Conservation (phyloP, 2,797 vertebrate genomes). For the Threskiornis aethiopicus region DNA sequence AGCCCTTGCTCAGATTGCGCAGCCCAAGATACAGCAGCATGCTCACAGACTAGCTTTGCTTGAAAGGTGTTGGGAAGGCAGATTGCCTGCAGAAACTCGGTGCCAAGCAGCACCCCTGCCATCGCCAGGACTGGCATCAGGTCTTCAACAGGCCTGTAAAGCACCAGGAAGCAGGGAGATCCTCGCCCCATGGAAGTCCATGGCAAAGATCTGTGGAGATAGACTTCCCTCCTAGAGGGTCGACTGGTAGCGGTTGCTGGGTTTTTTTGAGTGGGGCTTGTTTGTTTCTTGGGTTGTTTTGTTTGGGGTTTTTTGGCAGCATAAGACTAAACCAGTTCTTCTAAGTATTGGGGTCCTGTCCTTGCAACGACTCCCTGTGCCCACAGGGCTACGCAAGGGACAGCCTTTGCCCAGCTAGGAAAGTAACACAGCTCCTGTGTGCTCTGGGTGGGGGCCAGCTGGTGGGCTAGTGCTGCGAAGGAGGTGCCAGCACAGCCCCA, state of each 20-base stretch:
- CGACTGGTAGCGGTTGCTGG: neutral
- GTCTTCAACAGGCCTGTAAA: neutral
- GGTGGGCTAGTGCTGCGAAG: neutral
- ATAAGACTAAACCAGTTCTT: neutral
- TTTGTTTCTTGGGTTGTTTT: neutral
- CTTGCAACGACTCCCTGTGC: accelerated
- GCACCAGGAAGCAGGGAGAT: neutral
- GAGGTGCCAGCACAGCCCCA: neutral
- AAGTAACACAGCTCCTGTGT: neutral
- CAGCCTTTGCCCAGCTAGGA: neutral
- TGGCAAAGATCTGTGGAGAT: neutral
- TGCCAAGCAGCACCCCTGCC: neutral
- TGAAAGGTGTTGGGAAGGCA: neutral
- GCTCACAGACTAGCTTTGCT: neutral
- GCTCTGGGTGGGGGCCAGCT: neutral
- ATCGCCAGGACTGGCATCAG: neutral
- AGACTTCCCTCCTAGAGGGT: neutral
- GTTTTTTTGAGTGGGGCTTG: neutral
- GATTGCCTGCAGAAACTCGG: neutral
- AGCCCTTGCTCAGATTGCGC: neutral
- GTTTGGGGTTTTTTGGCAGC: neutral
- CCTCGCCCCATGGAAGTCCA: neutral
- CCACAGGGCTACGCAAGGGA: neutral
- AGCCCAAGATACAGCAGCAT: neutral
- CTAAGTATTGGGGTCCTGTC: neutral